These are phyloP conservation scores for Sinelater perroti DNA, from an alignment of 2,888 invertebrate species.

Conservation along the genomic window DNA sequence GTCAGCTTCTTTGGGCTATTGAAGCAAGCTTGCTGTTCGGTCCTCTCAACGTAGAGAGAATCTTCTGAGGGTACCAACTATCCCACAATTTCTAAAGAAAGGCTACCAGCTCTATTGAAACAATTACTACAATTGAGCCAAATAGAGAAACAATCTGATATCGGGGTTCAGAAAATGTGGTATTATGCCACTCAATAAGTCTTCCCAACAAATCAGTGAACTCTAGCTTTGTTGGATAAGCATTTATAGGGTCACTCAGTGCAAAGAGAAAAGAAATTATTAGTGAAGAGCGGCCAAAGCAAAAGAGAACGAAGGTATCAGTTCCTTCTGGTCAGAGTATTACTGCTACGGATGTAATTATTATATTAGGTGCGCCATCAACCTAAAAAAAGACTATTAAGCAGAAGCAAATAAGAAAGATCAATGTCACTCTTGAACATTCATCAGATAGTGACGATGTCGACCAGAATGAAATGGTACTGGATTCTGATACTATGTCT, in stretches of 20 bases:
- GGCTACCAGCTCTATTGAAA: constrained; percentile 1
- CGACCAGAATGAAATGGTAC: too few relatives aligned
- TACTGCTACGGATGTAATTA: background rate
- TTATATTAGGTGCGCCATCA: too few relatives aligned
- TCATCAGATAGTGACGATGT: too few relatives aligned
- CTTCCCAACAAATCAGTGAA: background rate
- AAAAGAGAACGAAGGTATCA: background rate
- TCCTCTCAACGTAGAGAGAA: background rate
- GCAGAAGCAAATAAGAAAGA: too few relatives aligned
- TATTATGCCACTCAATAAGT: background rate
- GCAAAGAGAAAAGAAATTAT: too few relatives aligned
- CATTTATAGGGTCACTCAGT: background rate
- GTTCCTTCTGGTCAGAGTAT: constrained; percentile 6
- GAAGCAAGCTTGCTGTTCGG: constrained; percentile 43
- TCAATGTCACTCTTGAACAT: too few relatives aligned
- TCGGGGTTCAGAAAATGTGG: constrained; percentile 5
- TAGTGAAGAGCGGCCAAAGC: background rate
- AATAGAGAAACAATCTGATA: constrained; percentile 1
- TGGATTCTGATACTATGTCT: too few relatives aligned
- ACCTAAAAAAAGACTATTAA: too few relatives aligned
- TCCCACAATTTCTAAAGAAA: background rate
- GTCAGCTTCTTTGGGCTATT: constrained; percentile 47
- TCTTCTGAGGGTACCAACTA: background rate
- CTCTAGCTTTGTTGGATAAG: background rate
- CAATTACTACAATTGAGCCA: constrained; percentile 1